These are phyloP conservation scores for Synanthedon tipuliformis DNA, from an alignment of 2,888 invertebrate genomes.

Conservation along the genomic window DNA sequence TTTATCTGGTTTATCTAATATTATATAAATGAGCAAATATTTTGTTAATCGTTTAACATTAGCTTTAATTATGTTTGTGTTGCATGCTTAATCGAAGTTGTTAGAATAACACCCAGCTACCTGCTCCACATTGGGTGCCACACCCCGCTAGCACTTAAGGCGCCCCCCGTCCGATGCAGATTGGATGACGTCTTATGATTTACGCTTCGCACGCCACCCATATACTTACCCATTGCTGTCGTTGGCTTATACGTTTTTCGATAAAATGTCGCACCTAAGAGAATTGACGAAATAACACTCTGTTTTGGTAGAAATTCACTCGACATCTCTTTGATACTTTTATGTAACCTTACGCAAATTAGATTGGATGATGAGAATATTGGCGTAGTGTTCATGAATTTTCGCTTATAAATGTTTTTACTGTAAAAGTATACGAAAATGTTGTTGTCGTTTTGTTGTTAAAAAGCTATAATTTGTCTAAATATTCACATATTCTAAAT, in stretches of 20 bases:
- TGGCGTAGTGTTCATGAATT: not conserved
- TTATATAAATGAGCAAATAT: too few relatives aligned
- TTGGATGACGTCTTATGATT: constrained; percentile 25
- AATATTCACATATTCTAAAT: too few relatives aligned
- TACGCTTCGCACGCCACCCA: constrained; percentile 13
- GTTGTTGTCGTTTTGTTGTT: too few relatives aligned
- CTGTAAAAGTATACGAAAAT: too few relatives aligned
- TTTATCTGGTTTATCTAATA: too few relatives aligned
- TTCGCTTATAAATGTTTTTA: too few relatives aligned
- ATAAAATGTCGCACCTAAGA: constrained; percentile 18
- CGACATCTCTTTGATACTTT: not conserved
- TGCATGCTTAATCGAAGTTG: too few relatives aligned
- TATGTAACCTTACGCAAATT: not conserved
- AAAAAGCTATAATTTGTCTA: too few relatives aligned
- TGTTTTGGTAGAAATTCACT: constrained; percentile 4
- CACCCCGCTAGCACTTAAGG: constrained; percentile 13
- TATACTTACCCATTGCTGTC: constrained; percentile 6
- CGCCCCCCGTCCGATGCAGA: constrained; percentile 18
- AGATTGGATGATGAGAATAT: not conserved
- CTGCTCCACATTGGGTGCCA: not conserved
- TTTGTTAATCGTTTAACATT: not conserved
- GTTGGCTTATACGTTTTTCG: constrained; percentile 4
- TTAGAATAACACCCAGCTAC: not conserved
- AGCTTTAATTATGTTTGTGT: too few relatives aligned
- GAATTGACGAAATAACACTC: constrained; percentile 10